Evolutionary conservation across 2,797 vertebrate genomes (phyloP).

Genomic region (Malacoctenus gilli): DNA sequence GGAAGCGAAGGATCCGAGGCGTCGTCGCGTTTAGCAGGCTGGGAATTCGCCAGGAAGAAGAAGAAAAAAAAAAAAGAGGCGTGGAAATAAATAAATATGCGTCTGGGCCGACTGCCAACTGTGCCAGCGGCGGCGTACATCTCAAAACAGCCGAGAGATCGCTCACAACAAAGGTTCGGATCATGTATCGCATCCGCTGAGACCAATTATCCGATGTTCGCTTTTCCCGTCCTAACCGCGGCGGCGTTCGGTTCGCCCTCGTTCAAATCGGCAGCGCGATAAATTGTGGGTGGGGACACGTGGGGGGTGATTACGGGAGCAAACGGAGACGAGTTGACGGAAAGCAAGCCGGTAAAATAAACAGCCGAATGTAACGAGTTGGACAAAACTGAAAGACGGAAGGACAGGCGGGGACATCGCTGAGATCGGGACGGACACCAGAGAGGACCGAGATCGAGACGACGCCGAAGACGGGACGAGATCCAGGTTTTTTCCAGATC

Average conservation of each 20-base stretch:
- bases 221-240: constrained; percentile 47
- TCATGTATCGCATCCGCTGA: constrained; percentile 63
- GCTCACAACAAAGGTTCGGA: constrained; percentile 67
- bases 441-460: too few relatives aligned
- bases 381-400: too few relatives aligned
- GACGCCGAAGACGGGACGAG: too few relatives aligned
- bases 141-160: constrained; percentile 55
- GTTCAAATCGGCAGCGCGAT: constrained; percentile 36
- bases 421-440: too few relatives aligned
- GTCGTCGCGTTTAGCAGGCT: too few relatives aligned
- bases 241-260: constrained; percentile 53
- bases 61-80: constrained; percentile 14
- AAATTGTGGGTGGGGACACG: constrained; percentile 12
- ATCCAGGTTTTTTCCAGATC: too few relatives aligned
- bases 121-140: constrained; percentile 48
- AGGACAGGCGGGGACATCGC: too few relatives aligned
- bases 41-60: too few relatives aligned
- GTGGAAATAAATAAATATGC: constrained; percentile 11
- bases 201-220: constrained; percentile 78
- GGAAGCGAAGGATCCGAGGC: too few relatives aligned
- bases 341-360: too few relatives aligned
- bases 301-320: background rate
- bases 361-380: too few relatives aligned
- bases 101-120: constrained; percentile 51
- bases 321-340: too few relatives aligned